Conservation (phyloP, 2,797 vertebrate genomes). For the Sebastes kiyomatsui region DNA sequence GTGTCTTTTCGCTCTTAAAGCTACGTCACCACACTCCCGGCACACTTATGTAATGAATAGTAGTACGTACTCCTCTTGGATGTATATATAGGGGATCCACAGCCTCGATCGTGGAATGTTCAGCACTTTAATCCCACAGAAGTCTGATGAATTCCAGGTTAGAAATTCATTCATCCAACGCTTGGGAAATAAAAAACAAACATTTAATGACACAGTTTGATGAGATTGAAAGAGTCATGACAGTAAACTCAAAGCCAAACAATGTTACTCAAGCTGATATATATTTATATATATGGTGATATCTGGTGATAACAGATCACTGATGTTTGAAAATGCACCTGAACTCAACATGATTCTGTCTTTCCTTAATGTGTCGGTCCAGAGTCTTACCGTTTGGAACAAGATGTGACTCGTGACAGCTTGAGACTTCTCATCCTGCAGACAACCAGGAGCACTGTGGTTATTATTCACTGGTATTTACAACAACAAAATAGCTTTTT, state of each 20-base stretch:
- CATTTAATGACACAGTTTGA: background rate
- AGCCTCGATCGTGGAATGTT: constrained; percentile 50
- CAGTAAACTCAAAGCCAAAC: background rate
- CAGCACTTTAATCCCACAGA: constrained; percentile 69
- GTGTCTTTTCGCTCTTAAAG: no score
- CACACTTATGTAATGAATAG: background rate
- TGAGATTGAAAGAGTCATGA: no score
- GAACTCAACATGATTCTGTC: background rate
- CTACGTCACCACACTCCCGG: no score
- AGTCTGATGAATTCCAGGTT: constrained; percentile 66
- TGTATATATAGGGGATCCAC: constrained; percentile 71
- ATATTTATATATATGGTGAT: no score
- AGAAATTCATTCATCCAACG: constrained; percentile 71
- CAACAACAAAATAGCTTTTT: background rate
- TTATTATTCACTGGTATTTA: background rate
- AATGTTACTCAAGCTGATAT: no score
- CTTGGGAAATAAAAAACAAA: constrained; percentile 38
- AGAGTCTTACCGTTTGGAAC: constrained; percentile 42
- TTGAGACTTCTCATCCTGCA: constrained; percentile 74
- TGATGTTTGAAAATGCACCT: background rate
- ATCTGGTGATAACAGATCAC: background rate
- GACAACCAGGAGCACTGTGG: background rate
- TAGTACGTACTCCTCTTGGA: constrained; percentile 71
- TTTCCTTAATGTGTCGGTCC: background rate
- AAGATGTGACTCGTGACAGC: constrained; percentile 58